Evolutionary conservation across 2,888 invertebrate species (phyloP).

Genomic region (Dicyrtomina minuta): DNA sequence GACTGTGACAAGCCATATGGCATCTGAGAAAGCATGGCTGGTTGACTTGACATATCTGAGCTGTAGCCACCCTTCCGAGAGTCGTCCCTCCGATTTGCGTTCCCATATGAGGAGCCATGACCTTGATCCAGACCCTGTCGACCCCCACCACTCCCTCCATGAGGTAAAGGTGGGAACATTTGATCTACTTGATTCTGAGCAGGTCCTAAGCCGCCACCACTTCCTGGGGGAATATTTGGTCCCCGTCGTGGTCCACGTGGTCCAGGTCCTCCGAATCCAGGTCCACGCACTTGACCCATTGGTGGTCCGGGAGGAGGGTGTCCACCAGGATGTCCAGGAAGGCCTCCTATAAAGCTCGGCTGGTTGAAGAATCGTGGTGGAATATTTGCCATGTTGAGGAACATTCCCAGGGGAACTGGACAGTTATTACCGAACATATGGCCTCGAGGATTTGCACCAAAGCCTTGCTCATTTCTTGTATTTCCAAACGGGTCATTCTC

Average conservation of each 20-base stretch:
- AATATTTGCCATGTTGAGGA: conserved; percentile 84
- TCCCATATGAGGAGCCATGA: not conserved
- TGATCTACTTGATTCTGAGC: conserved; percentile 32
- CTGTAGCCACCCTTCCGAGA: conserved; percentile 1
- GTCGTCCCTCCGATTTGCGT: not conserved
- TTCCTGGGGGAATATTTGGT: not conserved
- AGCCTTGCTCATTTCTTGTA: conserved; percentile 26
- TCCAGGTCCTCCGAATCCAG: not conserved
- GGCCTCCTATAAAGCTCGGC: conserved; percentile 16
- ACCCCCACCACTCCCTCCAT: not conserved
- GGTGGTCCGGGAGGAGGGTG: conserved; percentile 5
- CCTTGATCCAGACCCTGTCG: not conserved
- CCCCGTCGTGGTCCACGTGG: no score
- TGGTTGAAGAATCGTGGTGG: conserved; percentile 71
- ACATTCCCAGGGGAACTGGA: conserved; percentile 92
- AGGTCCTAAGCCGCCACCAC: no score
- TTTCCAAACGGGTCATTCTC: conserved; percentile 38
- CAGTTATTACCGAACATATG: conserved; percentile 62
- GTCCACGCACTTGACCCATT: not conserved
- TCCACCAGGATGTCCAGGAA: conserved; percentile 9
- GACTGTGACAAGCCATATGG: conserved; percentile 46
- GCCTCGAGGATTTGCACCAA: conserved; percentile 19
- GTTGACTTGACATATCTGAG: conserved; percentile 48
- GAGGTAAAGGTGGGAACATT: conserved; percentile 38
- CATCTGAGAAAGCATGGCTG: conserved; percentile 39